A percentile compares a stretch with the other conserved stretches of the same genome.
phyloP scores from a whole-genome alignment of 1,140 invertebrate genomes.

The Caenorhabditis elegans region DNA sequence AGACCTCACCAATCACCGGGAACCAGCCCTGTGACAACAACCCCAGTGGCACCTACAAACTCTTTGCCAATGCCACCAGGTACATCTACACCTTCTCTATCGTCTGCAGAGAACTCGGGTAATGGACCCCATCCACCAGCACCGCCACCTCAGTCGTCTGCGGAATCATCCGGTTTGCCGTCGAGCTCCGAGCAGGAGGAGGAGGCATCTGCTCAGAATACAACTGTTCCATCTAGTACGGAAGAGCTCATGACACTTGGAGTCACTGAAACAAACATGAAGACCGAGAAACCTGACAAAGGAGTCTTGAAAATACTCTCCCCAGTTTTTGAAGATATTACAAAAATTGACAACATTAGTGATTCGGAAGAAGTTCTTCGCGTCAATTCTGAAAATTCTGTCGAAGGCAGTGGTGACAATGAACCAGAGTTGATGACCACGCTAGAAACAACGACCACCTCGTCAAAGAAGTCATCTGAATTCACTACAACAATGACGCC shows the following conservation, averaged over 20 bases:
- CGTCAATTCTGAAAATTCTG: background rate
- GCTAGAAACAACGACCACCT: background rate
- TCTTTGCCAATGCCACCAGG: constrained; percentile 3
- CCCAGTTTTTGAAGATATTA: constrained; percentile 9
- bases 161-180: background rate
- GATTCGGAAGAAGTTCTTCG: background rate
- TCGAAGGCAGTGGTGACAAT: background rate
- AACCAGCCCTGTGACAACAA: background rate
- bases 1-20: constrained; percentile 1
- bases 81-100: background rate
- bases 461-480: background rate
- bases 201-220: background rate
- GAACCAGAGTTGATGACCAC: constrained; percentile 25
- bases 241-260: constrained; percentile 2
- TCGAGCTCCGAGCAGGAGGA: background rate
- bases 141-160: background rate
- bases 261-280: background rate
- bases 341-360: constrained; percentile 10
- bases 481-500: constrained; percentile 3
- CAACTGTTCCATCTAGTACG: background rate
- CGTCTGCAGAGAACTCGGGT: background rate
- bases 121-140: background rate
- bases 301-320: constrained; percentile 24
- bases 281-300: background rate
- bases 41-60: background rate